Percentiles rank a stretch among this genome's conserved stretches.
These are phyloP conservation scores for Sussaba pulchella DNA, from an alignment of 2,888 invertebrate species.

Conservation along the genomic window DNA sequence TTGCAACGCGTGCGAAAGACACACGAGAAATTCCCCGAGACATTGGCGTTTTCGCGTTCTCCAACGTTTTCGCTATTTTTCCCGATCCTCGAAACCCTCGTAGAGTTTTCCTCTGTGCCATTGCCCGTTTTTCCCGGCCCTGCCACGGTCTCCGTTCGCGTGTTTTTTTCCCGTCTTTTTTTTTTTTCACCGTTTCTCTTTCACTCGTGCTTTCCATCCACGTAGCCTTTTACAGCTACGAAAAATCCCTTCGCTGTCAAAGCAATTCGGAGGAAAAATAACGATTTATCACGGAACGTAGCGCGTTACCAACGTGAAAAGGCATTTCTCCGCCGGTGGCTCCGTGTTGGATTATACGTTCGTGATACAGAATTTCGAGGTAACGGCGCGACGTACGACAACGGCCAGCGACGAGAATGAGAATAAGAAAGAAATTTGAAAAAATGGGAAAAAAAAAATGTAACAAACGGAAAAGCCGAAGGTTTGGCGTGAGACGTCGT, in stretches of 20 bases:
- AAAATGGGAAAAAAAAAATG: background rate
- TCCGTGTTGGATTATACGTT: background rate
- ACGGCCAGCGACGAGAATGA: slow-evolving; percentile 1
- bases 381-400: background rate
- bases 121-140: slow-evolving; percentile 21
- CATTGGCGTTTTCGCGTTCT: slow-evolving; percentile 31
- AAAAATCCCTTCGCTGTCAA: slow-evolving; percentile 55
- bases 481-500: slow-evolving; percentile 1
- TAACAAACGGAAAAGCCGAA: background rate
- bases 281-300: slow-evolving; percentile 39
- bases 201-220: slow-evolving; percentile 53
- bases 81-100: background rate
- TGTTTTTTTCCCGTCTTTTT: background rate
- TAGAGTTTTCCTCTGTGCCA: slow-evolving; percentile 5
- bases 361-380: background rate
- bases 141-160: background rate
- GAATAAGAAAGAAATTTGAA: background rate
- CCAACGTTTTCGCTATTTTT: slow-evolving; percentile 36
- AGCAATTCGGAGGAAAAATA: slow-evolving; percentile 57
- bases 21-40: slow-evolving; percentile 55
- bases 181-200: slow-evolving; percentile 39
- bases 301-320: slow-evolving; percentile 31
- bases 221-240: slow-evolving; percentile 44
- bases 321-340: slow-evolving; percentile 19
- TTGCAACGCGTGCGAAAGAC: slow-evolving; percentile 63